These are phyloP conservation scores for Ridgeia piscesae DNA, from an alignment of 1,140 invertebrate species.

Conservation along the genomic window DNA sequence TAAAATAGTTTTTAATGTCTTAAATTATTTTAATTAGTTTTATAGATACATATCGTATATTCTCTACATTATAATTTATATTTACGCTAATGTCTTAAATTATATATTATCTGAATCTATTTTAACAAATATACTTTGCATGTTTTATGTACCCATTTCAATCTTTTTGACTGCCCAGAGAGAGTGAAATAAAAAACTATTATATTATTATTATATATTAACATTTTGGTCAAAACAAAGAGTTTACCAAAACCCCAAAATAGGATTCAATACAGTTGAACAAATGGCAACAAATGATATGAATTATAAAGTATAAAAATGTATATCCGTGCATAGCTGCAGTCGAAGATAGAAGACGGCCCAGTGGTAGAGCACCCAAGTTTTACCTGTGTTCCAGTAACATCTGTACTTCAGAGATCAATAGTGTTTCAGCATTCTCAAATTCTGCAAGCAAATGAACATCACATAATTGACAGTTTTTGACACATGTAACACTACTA, in stretches of 20 bases:
- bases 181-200: too few relatives aligned
- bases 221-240: not conserved
- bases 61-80: too few relatives aligned
- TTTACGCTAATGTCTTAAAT: too few relatives aligned
- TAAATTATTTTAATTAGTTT: too few relatives aligned
- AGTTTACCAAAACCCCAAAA: not conserved
- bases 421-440: constrained; percentile 94
- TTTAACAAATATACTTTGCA: too few relatives aligned
- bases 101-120: too few relatives aligned
- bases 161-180: too few relatives aligned
- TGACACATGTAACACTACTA: too few relatives aligned
- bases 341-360: not conserved
- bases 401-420: constrained; percentile 98
- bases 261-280: not conserved
- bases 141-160: too few relatives aligned
- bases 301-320: not conserved
- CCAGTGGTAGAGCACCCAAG: not conserved
- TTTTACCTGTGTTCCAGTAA: constrained; percentile 82
- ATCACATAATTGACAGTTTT: constrained; percentile 6
- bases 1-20: too few relatives aligned
- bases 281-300: not conserved
- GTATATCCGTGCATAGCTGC: not conserved
- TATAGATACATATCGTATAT: too few relatives aligned
- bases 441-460: constrained; percentile 76
- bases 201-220: too few relatives aligned